Percentiles rank a stretch among this genome's conserved stretches.
These are phyloP conservation scores for Elachura formosa DNA, from an alignment of 2,113 vertebrate species.

Conservation along the genomic window DNA sequence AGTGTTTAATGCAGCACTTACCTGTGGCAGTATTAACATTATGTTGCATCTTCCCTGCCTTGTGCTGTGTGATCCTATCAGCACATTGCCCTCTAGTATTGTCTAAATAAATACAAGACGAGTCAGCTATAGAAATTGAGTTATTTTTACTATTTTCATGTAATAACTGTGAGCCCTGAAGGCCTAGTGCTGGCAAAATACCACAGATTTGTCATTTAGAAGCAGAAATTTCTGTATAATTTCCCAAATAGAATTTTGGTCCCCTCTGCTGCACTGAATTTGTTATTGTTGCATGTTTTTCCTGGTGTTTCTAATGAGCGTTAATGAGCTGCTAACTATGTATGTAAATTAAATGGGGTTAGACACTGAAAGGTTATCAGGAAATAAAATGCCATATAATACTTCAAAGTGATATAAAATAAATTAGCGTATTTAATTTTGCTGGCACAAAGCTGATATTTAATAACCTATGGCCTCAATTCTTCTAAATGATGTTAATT, in stretches of 20 bases:
- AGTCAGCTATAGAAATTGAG: constrained; percentile 39
- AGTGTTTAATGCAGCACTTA: background rate
- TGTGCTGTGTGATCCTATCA: background rate
- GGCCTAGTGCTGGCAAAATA: constrained; percentile 36
- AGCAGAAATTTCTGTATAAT: constrained; percentile 24
- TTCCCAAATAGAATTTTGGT: constrained; percentile 53
- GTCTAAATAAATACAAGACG: constrained; percentile 37
- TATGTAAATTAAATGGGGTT: constrained; percentile 73
- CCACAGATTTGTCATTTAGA: constrained; percentile 39
- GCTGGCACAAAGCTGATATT: constrained; percentile 38
- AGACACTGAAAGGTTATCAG: constrained; percentile 43
- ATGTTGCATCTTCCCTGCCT: background rate
- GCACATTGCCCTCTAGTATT: background rate
- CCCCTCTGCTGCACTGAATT: constrained; percentile 64
- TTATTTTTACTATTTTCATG: constrained; percentile 60
- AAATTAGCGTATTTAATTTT: constrained; percentile 53
- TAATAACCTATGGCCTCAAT: constrained; percentile 15
- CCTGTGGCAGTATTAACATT: background rate
- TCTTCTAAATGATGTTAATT: constrained; percentile 31
- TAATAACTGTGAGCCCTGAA: constrained; percentile 48
- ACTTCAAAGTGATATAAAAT: constrained; percentile 40
- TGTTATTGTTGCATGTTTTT: constrained; percentile 69
- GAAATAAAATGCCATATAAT: constrained; percentile 47
- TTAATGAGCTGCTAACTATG: constrained; percentile 76
- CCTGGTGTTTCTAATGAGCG: constrained; percentile 69